These are phyloP conservation scores for Andrena fulva DNA, from an alignment of 2,888 invertebrate genomes.

Conservation along the genomic window DNA sequence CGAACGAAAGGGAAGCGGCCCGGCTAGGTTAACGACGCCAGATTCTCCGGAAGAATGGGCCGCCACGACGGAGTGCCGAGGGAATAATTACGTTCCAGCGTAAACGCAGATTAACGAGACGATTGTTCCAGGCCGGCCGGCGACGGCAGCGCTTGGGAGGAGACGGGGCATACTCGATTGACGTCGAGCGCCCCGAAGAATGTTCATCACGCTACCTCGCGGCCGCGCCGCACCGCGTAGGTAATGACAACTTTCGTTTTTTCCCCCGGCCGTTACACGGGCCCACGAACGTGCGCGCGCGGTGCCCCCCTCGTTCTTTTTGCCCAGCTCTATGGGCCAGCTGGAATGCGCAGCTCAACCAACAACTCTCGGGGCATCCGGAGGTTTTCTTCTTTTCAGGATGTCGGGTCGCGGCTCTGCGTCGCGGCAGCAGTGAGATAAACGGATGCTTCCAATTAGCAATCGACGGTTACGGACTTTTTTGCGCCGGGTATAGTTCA, in stretches of 20 bases:
- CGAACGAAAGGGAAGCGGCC: neutral
- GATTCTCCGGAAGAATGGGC: constrained; percentile 30
- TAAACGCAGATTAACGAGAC: constrained; percentile 59
- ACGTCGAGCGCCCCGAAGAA: constrained; percentile 36
- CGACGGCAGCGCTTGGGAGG: neutral
- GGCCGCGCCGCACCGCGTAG: neutral
- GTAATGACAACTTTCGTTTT: constrained; percentile 53
- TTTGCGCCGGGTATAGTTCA: constrained; percentile 11
- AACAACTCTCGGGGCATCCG: constrained; percentile 27
- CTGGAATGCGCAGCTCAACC: constrained; percentile 37
- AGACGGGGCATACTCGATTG: constrained; percentile 6
- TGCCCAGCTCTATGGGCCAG: constrained; percentile 6
- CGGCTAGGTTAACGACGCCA: constrained; percentile 43
- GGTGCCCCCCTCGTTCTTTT: neutral
- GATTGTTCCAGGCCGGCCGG: constrained; percentile 25
- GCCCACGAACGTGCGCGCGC: constrained; percentile 12
- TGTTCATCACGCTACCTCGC: constrained; percentile 34
- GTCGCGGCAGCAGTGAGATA: constrained; percentile 42
- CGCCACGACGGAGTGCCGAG: constrained; percentile 43
- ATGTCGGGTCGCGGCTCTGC: constrained; percentile 8
- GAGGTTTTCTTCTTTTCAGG: constrained; percentile 31
- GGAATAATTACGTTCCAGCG: constrained; percentile 54
- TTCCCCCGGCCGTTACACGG: neutral
- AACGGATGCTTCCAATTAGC: constrained; percentile 49
- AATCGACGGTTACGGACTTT: constrained; percentile 32